Conservation (phyloP, 2,797 vertebrate genomes). For the Brachyalestes nurse region DNA sequence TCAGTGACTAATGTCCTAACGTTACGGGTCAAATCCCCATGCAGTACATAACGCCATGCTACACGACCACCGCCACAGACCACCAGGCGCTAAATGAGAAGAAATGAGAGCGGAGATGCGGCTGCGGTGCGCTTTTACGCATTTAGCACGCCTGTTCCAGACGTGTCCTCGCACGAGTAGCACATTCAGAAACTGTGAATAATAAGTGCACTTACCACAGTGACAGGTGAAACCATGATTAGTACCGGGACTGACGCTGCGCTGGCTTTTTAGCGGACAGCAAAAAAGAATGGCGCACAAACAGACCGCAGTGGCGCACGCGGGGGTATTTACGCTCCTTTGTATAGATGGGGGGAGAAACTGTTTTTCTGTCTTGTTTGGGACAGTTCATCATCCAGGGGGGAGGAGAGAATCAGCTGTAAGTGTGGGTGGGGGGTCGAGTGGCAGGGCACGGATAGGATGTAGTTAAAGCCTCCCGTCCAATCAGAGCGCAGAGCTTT, state of each 20-base stretch:
- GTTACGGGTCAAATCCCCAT: neutral
- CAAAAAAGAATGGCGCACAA: neutral
- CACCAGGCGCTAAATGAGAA: neutral
- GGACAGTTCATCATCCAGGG: conserved; percentile 67
- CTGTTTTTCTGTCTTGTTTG: conserved; percentile 79
- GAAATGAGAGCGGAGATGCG: neutral
- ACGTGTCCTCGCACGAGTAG: too few relatives aligned
- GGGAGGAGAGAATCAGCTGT: conserved; percentile 55
- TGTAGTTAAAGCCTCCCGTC: conserved; percentile 35
- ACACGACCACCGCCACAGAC: neutral
- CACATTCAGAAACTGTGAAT: neutral
- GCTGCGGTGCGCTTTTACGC: neutral
- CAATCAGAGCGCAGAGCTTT: conserved; percentile 60
- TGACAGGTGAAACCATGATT: conserved; percentile 83
- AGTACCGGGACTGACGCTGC: conserved; percentile 32
- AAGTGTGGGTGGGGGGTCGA: conserved; percentile 34
- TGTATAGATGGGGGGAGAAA: conserved; percentile 60
- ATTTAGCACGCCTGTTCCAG: neutral
- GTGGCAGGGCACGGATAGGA: conserved; percentile 21
- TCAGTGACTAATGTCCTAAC: neutral
- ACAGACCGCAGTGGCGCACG: neutral
- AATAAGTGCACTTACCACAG: conserved; percentile 75
- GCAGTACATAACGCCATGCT: neutral
- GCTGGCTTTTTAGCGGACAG: neutral
- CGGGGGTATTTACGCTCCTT: conserved; percentile 50